Conservation (phyloP, 2,888 invertebrate genomes). For the Aspidiotus destructor region DNA sequence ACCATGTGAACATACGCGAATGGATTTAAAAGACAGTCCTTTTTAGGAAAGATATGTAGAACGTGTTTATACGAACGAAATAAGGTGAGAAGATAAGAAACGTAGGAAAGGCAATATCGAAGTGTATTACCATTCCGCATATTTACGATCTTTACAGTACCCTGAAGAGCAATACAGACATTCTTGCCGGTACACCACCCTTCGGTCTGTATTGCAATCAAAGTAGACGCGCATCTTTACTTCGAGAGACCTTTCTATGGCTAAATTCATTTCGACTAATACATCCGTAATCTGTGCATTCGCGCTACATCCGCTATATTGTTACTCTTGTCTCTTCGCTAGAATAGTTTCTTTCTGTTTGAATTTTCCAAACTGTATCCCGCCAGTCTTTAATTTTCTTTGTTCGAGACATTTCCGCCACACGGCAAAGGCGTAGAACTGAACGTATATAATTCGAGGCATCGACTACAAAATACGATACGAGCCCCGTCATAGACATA, state of each 20-base stretch:
- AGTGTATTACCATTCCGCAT: constrained; percentile 28
- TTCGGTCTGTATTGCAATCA: constrained; percentile 22
- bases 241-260: constrained; percentile 14
- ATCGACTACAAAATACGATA: too few species aligned
- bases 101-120: constrained; percentile 29
- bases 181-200: constrained; percentile 23
- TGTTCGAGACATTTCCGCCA: too few species aligned
- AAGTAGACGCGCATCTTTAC: constrained; percentile 25
- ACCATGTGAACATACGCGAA: not conserved
- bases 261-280: constrained; percentile 29
- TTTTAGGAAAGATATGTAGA: not conserved
- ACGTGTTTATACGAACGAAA: constrained; percentile 9
- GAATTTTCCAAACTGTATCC: not conserved
- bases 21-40: constrained; percentile 16
- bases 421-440: too few species aligned
- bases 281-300: constrained; percentile 24
- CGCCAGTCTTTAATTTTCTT: not conserved
- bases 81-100: constrained; percentile 19
- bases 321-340: not conserved
- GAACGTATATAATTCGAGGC: too few species aligned
- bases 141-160: constrained; percentile 31
- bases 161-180: constrained; percentile 30
- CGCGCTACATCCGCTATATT: constrained; percentile 9
- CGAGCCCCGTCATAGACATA: too few species aligned
- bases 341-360: not conserved